These are phyloP conservation scores for Drosophila cognata DNA, from an alignment of 2,888 invertebrate species.

Conservation along the genomic window DNA sequence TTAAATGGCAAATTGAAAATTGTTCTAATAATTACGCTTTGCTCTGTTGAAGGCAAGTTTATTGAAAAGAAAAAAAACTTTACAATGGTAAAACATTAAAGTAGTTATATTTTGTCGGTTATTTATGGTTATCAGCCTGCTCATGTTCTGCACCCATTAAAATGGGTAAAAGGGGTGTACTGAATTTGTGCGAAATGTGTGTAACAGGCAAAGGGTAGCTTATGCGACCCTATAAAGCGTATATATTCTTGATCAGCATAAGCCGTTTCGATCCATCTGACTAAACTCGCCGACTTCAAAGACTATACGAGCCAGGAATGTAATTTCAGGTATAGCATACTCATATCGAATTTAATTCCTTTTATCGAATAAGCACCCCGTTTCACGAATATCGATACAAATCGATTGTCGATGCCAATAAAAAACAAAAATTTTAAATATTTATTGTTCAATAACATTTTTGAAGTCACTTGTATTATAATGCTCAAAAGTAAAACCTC, in stretches of 20 bases:
- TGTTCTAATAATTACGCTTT: constrained; percentile 26
- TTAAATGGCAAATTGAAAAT: constrained; percentile 36
- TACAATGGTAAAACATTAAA: constrained; percentile 18
- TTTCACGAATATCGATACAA: neutral
- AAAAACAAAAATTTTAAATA: neutral
- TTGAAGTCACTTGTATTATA: neutral
- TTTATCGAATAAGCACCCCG: neutral
- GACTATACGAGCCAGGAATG: neutral
- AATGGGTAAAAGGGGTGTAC: neutral
- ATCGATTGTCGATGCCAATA: no score
- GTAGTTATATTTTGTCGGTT: constrained; percentile 45
- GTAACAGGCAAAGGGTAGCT: neutral
- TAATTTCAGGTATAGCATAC: neutral
- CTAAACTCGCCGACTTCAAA: neutral
- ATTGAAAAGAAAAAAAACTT: constrained; percentile 58
- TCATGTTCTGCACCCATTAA: neutral
- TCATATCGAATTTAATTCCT: neutral
- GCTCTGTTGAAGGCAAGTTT: constrained; percentile 46
- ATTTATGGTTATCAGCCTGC: constrained; percentile 55
- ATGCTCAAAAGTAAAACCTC: neutral
- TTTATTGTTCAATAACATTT: no score
- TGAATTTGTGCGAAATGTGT: neutral
- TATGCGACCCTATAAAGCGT: neutral
- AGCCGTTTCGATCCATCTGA: neutral
- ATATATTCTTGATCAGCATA: neutral